Conservation (phyloP, 2,113 vertebrate genomes). For the Myotis lucifugus region DNA sequence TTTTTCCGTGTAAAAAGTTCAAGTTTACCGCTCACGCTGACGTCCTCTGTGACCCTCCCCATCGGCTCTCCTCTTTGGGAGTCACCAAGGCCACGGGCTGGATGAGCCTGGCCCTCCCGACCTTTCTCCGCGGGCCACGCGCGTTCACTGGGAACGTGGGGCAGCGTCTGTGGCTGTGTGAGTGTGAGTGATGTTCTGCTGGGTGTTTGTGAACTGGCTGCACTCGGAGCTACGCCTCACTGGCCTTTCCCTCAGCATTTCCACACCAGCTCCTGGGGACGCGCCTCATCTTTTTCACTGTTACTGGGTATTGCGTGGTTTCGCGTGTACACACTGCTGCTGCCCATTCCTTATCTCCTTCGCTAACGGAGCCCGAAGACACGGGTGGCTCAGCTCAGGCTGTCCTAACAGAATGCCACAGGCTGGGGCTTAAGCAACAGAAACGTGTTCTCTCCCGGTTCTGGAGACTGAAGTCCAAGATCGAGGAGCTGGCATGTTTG, state of each 20-base stretch:
- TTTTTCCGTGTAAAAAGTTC: not conserved
- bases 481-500: no score
- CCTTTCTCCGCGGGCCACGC: not conserved
- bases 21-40: not conserved
- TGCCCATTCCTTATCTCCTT: not conserved
- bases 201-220: not conserved
- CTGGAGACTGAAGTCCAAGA: not conserved
- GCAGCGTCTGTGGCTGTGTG: no score
- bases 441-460: not conserved
- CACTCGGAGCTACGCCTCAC: not conserved
- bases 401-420: not conserved
- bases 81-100: not conserved
- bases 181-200: accelerated
- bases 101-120: accelerated
- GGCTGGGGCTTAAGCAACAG: not conserved
- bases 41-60: not conserved
- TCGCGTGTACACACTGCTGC: accelerated
- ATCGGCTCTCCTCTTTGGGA: not conserved
- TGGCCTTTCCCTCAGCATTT: not conserved
- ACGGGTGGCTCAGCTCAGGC: not conserved
- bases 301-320: accelerated
- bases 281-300: accelerated
- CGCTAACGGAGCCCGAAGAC: not conserved
- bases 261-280: not conserved
- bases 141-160: accelerated